Conservation (phyloP, 2,113 vertebrate species). For the Ciconia boyciana region DNA sequence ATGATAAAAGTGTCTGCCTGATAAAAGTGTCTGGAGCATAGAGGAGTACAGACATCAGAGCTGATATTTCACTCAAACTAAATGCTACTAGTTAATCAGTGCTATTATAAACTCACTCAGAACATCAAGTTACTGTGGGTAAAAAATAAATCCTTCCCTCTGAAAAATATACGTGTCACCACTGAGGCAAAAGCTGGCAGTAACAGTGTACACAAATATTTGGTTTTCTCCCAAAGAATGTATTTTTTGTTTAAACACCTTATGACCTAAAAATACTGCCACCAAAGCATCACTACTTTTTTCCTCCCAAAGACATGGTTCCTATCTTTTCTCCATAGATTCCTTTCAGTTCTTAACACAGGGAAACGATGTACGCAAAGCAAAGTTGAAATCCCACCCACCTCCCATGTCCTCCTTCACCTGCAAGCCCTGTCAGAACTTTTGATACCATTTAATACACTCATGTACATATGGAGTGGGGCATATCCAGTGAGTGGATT, state of each 20-base stretch:
- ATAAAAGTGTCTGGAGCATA: constrained; percentile 21
- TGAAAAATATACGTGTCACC: neutral
- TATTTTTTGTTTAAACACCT: neutral
- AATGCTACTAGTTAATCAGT: constrained; percentile 31
- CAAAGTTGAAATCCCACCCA: neutral
- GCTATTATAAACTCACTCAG: constrained; percentile 41
- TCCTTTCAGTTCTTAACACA: neutral
- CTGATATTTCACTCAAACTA: constrained; percentile 31
- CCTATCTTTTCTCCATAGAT: neutral
- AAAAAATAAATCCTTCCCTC: constrained; percentile 28
- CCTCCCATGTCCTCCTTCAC: neutral
- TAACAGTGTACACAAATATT: neutral
- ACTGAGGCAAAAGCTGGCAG: neutral
- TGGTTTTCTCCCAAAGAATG: neutral
- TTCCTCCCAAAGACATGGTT: neutral
- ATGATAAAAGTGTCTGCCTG: neutral
- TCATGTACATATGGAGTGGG: neutral
- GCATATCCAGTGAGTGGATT: neutral
- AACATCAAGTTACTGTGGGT: neutral
- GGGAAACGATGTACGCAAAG: rapidly evolving
- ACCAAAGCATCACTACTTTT: neutral
- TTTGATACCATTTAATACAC: neutral
- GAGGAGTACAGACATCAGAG: neutral
- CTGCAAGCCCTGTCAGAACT: neutral
- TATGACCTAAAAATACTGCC: neutral